These are phyloP conservation scores for Pissodes strobi DNA, from an alignment of 1,140 invertebrate species.

Conservation along the genomic window DNA sequence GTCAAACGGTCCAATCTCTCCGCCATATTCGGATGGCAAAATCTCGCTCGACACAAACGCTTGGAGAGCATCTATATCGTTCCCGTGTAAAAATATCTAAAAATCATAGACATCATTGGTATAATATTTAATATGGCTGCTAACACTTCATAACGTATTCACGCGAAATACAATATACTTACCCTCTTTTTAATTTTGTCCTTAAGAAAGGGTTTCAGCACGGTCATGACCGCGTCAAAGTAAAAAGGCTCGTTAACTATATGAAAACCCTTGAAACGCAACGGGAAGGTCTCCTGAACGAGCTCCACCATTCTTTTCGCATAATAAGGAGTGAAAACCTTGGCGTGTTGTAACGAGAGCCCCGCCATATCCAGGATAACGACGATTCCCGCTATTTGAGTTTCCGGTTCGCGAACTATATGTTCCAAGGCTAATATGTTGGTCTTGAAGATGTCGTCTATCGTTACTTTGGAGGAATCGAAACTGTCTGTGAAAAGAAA, in stretches of 20 bases:
- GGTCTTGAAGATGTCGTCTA: constrained; percentile 58
- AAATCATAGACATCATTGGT: constrained; percentile 30
- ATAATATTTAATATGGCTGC: background rate
- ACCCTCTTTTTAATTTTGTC: constrained; percentile 65
- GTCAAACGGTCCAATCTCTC: constrained; percentile 57
- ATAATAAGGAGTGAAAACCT: constrained; percentile 58
- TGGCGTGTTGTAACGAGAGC: constrained; percentile 57
- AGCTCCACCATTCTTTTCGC: constrained; percentile 56
- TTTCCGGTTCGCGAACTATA: constrained; percentile 56
- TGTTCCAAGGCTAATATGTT: constrained; percentile 58
- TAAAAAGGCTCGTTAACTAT: constrained; percentile 67
- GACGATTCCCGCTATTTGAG: constrained; percentile 57
- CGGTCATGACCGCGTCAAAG: constrained; percentile 63
- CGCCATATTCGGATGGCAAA: constrained; percentile 63
- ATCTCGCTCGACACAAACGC: constrained; percentile 57
- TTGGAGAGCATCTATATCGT: constrained; percentile 58
- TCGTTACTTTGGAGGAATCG: constrained; percentile 53
- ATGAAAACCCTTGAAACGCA: constrained; percentile 65
- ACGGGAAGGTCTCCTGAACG: constrained; percentile 64
- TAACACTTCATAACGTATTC: background rate
- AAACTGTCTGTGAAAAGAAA: constrained; percentile 56
- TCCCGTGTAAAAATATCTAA: constrained; percentile 61
- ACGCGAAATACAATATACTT: constrained; percentile 33
- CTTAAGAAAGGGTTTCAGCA: constrained; percentile 65
- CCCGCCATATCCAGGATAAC: constrained; percentile 58